phyloP scores from a whole-genome alignment of 2,113 vertebrate genomes.

The Synodontis membranacea region DNA sequence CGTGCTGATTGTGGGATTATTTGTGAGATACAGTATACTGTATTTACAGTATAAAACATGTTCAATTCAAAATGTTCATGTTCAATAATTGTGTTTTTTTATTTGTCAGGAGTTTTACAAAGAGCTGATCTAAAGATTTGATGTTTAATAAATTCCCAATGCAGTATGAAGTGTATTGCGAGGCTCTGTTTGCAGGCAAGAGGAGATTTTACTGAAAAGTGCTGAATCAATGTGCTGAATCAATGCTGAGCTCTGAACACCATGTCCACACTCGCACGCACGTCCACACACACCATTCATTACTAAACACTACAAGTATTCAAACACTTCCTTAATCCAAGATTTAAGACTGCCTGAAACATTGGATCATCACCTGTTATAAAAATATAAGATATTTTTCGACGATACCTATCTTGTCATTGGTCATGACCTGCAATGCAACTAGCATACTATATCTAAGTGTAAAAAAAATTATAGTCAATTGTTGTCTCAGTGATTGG shows the following conservation, averaged over 20 bases:
- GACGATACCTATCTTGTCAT: not conserved
- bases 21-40: not conserved
- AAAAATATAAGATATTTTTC: not conserved
- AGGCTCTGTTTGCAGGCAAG: not conserved
- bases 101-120: not conserved
- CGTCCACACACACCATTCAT: not conserved
- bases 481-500: not conserved
- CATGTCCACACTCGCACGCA: not conserved
- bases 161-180: not conserved
- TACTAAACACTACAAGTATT: not conserved
- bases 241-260: conserved; percentile 2
- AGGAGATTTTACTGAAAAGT: conserved; percentile 24
- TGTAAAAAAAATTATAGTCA: no score
- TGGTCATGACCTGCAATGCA: not conserved
- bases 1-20: not conserved
- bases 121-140: not conserved
- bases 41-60: not conserved
- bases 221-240: conserved; percentile 47
- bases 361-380: not conserved
- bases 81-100: not conserved
- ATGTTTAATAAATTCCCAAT: not conserved
- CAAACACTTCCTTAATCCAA: not conserved
- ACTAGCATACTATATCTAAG: not conserved
- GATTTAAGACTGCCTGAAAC: not conserved
- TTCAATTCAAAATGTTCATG: no score